phyloP scores from a whole-genome alignment of 2,797 vertebrate species.

The Xenopus petersii region DNA sequence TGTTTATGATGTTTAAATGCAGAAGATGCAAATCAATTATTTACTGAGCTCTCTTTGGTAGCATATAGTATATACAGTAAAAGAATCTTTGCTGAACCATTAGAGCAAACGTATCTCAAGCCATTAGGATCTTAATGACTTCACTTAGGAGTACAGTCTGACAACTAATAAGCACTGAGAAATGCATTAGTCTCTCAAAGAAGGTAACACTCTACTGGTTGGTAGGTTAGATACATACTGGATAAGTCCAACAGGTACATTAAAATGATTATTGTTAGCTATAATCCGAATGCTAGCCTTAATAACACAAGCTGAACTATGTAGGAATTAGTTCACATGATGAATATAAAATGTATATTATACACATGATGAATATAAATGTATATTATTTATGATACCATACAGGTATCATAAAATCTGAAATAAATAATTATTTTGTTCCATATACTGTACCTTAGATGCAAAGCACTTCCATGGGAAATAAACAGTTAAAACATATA shows the following conservation, averaged over 20 bases:
- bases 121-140: slow-evolving; percentile 37
- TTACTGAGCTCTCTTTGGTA: slow-evolving; percentile 47
- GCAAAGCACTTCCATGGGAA: too few species aligned
- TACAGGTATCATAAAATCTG: too few species aligned
- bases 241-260: background rate
- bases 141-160: slow-evolving; percentile 14
- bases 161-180: slow-evolving; percentile 18
- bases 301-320: too few species aligned
- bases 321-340: too few species aligned
- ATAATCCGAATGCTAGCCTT: too few species aligned
- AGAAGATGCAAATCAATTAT: slow-evolving; percentile 58
- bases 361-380: too few species aligned
- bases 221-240: slow-evolving; percentile 10
- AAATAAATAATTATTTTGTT: too few species aligned
- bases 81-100: slow-evolving; percentile 24
- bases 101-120: slow-evolving; percentile 26
- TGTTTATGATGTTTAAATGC: slow-evolving; percentile 44
- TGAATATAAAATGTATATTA: too few species aligned
- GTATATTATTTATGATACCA: too few species aligned
- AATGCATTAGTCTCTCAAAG: background rate
- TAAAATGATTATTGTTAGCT: too few species aligned
- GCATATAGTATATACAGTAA: slow-evolving; percentile 22
- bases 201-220: background rate
- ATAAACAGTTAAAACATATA: too few species aligned
- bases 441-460: too few species aligned